Evolutionary conservation across 2,888 invertebrate genomes (phyloP), one percentile per base, ranked within the genome.

Genomic region (Aporophyla nigra): DNA sequence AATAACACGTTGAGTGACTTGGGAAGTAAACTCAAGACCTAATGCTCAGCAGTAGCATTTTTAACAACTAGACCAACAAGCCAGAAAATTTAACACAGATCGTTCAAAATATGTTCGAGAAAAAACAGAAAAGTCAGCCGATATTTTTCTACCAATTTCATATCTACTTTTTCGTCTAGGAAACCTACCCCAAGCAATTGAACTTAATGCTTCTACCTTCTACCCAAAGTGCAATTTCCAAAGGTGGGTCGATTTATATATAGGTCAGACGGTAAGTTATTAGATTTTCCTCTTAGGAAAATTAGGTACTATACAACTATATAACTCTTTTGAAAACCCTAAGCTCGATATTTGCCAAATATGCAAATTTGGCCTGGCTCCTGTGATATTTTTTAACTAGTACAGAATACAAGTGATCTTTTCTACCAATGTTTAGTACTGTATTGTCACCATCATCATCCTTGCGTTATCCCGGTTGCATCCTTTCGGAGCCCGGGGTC

Each of bases 241-340:
- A 72, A 72, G 14, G n/a, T 56, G 33, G 9, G 14, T 72, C n/a
- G 5, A n/a, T 4, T 72, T 33, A 24, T 4, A 72, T 33, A 24
- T 4, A 70, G n/a, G 3, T 40, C 70, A 33, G 49, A 70, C 27
- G 21, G 21, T 43, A 33, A 70, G 43, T 56, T 68, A 69, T 72
- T 72, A 46, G n/a, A 49, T 49, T 70, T 73, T 33, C n/a, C 56
- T 49, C 33, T 49, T 70, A 70, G 14, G n/a, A 40, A 24, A 33
- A 33, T 33, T 33, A 33, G 33, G 33, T 33, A 33, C 33, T 33
- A 2, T 33, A 33, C 33, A 33, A 33, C 33, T 33, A 33, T 1
- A 70, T 33, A 33, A 70, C 46, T 27, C 33, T n/a, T 70, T 46
- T 21, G 33, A 27, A 43, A 70, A n/a, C 40, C 12, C 12, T 27